These are phyloP conservation scores for Intellagama lesueurii DNA, from an alignment of 2,797 vertebrate species.

Conservation along the genomic window DNA sequence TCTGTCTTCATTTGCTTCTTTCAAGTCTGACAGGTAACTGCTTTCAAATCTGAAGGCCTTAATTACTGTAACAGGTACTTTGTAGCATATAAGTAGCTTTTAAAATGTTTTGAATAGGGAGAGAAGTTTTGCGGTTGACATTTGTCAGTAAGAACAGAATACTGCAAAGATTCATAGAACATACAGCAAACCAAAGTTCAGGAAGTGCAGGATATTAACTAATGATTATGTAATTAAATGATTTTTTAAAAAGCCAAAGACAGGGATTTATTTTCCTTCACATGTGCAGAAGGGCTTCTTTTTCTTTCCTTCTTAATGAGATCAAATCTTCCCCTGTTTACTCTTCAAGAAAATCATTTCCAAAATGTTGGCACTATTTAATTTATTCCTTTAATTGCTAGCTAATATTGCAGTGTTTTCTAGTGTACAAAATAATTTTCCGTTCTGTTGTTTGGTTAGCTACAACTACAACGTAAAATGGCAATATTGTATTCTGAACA, in stretches of 20 bases:
- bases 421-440: slow-evolving; percentile 7
- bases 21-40: neutral
- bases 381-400: slow-evolving; percentile 21
- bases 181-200: slow-evolving; percentile 26
- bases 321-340: neutral
- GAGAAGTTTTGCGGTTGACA: neutral
- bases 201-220: slow-evolving; percentile 22
- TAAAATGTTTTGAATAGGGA: neutral
- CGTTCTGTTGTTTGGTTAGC: slow-evolving; percentile 34
- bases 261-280: slow-evolving; percentile 28
- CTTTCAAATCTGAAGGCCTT: neutral
- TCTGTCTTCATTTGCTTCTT: neutral
- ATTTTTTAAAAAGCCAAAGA: slow-evolving; percentile 10
- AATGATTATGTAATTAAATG: neutral
- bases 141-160: neutral
- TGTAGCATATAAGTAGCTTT: slow-evolving; percentile 19
- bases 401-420: slow-evolving; percentile 50
- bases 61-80: neutral
- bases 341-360: slow-evolving; percentile 28
- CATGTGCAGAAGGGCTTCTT: neutral
- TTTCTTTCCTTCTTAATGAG: slow-evolving; percentile 34
- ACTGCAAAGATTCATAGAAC: neutral
- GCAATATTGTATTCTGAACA: slow-evolving; percentile 48
- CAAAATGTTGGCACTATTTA: neutral
- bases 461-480: slow-evolving; percentile 44